These are phyloP conservation scores for Medauroidea extradentata DNA, from an alignment of 1,140 invertebrate genomes.

Conservation along the genomic window DNA sequence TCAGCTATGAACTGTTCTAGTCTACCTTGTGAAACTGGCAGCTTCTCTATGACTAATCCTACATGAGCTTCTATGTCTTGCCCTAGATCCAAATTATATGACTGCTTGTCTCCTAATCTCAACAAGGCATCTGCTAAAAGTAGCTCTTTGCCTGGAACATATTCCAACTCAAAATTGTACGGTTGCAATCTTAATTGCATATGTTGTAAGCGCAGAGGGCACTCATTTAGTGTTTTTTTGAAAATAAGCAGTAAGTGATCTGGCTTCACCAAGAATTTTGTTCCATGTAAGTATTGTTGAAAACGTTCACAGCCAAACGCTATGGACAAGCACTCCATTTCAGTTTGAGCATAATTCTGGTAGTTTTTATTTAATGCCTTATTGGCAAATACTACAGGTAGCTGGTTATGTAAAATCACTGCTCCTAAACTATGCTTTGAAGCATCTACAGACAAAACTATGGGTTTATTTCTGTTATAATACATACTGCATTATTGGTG, in stretches of 20 bases:
- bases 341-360: no score
- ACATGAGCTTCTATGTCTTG: background rate
- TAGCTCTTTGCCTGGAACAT: conserved; percentile 25
- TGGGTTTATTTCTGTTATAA: background rate
- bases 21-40: conserved; percentile 13
- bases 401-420: no score
- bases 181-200: conserved; percentile 26
- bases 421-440: no score
- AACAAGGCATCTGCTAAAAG: conserved; percentile 6
- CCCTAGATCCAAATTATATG: background rate
- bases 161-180: conserved; percentile 25
- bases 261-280: conserved; percentile 27
- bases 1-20: conserved; percentile 27
- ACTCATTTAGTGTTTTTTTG: conserved; percentile 25
- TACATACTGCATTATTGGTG: conserved; percentile 6
- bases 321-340: conserved; percentile 1
- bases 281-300: conserved; percentile 37
- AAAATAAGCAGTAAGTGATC: conserved; percentile 33
- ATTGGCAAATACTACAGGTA: no score
- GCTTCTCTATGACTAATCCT: background rate
- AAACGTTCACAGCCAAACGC: conserved; percentile 35
- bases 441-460: no score
- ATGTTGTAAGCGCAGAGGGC: conserved; percentile 23
- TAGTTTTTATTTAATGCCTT: no score
- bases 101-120: background rate